Evolutionary conservation across 2,113 vertebrate species (phyloP).

Genomic region (Callipepla squamata): DNA sequence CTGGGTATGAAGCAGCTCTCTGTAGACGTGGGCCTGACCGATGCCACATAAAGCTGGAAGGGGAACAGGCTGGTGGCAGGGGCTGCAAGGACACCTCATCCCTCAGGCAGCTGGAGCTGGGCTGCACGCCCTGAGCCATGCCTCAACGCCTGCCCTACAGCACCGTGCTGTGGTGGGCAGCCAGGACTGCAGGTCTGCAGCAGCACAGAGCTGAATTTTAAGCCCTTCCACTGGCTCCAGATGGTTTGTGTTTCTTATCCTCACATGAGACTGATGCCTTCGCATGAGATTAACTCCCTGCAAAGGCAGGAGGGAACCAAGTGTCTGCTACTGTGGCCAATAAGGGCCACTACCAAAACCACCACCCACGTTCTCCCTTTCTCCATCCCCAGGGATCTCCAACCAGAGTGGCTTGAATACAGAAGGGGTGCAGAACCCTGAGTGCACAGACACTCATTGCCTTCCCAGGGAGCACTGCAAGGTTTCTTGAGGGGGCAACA

Average conservation of each 20-base stretch:
- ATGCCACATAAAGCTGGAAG: neutral
- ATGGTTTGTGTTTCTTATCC: accelerated
- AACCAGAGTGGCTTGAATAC: neutral
- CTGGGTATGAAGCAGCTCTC: neutral
- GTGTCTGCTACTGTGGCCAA: neutral
- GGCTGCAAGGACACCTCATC: neutral
- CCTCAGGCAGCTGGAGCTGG: neutral
- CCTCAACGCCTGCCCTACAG: neutral
- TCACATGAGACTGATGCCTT: neutral
- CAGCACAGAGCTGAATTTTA: too few relatives aligned
- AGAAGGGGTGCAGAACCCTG: accelerated
- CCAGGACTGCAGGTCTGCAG: neutral
- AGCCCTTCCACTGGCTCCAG: neutral
- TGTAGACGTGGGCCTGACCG: neutral
- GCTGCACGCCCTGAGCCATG: accelerated
- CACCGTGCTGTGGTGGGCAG: neutral
- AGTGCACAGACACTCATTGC: neutral
- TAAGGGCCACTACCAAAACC: neutral
- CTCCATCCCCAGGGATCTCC: accelerated
- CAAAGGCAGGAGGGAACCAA: neutral
- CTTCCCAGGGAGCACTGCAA: neutral
- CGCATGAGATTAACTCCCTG: neutral
- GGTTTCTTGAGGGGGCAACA: neutral
- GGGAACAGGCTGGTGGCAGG: neutral
- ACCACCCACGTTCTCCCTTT: neutral